Evolutionary conservation across 1,140 invertebrate genomes (phyloP), one percentile per base, ranked within the genome.

Genomic region (Drosophila kurseongensis): DNA sequence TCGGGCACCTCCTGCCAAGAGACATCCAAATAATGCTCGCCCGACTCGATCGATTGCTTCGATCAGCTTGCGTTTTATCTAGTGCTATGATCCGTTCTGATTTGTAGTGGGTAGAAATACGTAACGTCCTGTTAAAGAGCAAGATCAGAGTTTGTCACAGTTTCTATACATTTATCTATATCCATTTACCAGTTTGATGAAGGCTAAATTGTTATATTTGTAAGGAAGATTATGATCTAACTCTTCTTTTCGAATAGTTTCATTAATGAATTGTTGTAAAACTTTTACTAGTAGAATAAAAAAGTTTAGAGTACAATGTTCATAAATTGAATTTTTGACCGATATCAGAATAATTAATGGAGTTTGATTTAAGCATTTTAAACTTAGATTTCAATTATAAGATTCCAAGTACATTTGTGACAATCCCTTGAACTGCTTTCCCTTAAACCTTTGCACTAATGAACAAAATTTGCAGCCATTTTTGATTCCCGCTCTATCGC

Each of bases 31-130:
- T 67, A 41, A 42, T 41, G 38, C 32, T 50, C 40, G 54, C 45
- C 45, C 47, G 40, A 40, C 41, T 61, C 62, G 57, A 62, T 61
- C 57, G 57, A 66, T 66, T 66, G 62, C 58, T 67, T 67, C 60
- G 59, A 68, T 66, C 60, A 67, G 63, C 44, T 75, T 50, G 32
- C 36, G 38, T 51, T 52, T 52, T 8, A 18, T 12, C 50, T 65
- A 27, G 16, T 23, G 35, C 13, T 18, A 12, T 6, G 8, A 41
- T 27, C n/a, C 4, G 29, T 56, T 29, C 23, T 32, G 2, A 5
- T 60, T 63, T 38, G 18, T 50, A 40, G 47, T 41, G 35, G 10
- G 10, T 61, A 51, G 48, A 32, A 50, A 32, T 32, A 23, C 45
- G 12, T 2, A 2, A 7, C n/a, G 13, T 48, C 13, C 45, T 12